Evolutionary conservation across 1,140 invertebrate genomes (phyloP).

Genomic region (Aphis gossypii): DNA sequence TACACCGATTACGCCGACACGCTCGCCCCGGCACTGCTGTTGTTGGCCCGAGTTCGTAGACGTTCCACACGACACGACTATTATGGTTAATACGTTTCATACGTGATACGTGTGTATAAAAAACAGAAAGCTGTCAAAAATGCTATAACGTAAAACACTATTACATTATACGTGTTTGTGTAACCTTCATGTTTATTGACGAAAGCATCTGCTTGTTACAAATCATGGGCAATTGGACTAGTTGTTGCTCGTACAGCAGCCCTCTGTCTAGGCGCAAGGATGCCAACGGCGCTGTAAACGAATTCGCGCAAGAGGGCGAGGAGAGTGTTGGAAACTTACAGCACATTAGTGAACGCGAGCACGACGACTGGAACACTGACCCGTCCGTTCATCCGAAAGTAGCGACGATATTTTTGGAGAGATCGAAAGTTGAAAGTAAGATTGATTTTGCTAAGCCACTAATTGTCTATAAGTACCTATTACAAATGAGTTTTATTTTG

Average conservation of each 20-base stretch:
- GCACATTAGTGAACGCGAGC: conserved; percentile 97
- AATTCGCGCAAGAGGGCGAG: conserved; percentile 76
- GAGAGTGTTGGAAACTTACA: conserved; percentile 89
- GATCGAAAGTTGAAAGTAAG: conserved; percentile 89
- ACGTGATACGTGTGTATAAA: not conserved
- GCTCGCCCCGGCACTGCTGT: not conserved
- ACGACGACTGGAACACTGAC: conserved; percentile 92
- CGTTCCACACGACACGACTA: not conserved
- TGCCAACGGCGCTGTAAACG: conserved; percentile 69
- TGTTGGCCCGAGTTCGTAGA: not conserved
- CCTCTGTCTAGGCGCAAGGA: conserved; percentile 68
- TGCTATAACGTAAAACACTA: not conserved
- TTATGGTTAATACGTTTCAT: not conserved
- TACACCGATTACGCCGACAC: not conserved
- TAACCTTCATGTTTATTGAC: conserved; percentile 42
- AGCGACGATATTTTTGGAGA: conserved; percentile 93
- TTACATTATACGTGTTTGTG: not conserved
- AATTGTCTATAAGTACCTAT: not conserved
- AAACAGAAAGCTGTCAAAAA: not conserved
- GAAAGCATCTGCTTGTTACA: not conserved
- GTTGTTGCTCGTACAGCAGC: conserved; percentile 79
- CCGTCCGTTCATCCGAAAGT: conserved; percentile 95
- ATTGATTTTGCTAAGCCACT: conserved; percentile 43
- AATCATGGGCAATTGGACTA: conserved; percentile 78
- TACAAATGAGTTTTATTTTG: not conserved